Evolutionary conservation across 2,888 invertebrate genomes (phyloP).

Genomic region (Thera britannica): DNA sequence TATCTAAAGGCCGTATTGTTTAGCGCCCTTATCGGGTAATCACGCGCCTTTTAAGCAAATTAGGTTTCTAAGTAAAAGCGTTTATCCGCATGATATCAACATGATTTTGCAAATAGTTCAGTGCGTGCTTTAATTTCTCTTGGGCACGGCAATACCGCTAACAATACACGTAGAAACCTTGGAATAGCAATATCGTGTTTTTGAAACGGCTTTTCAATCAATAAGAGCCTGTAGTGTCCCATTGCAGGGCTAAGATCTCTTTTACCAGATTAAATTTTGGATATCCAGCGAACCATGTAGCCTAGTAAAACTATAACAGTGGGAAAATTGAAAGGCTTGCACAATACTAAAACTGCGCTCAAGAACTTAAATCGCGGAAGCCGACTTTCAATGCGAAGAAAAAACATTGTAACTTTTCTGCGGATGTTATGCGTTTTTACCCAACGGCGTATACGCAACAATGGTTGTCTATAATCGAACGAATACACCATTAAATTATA

Average conservation of each 20-base stretch:
- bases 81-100: slow-evolving; percentile 19
- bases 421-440: not conserved
- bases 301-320: too few species aligned
- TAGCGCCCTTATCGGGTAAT: not conserved
- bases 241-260: too few species aligned
- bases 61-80: not conserved
- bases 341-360: too few species aligned
- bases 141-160: not conserved
- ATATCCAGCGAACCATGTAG: too few species aligned
- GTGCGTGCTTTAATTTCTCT: slow-evolving; percentile 1
- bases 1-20: not conserved
- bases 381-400: not conserved
- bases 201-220: not conserved
- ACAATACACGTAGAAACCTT: not conserved
- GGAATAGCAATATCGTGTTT: not conserved
- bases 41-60: slow-evolving; percentile 16
- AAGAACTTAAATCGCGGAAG: too few species aligned
- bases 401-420: not conserved
- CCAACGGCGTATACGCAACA: not conserved
- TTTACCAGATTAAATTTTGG: too few species aligned
- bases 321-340: too few species aligned
- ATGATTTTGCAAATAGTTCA: slow-evolving; percentile 16
- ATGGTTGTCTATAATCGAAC: too few species aligned
- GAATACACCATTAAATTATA: not conserved
- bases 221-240: too few species aligned